These are phyloP conservation scores for Enteromius treurensis DNA, from an alignment of 2,797 vertebrate species.

Conservation along the genomic window DNA sequence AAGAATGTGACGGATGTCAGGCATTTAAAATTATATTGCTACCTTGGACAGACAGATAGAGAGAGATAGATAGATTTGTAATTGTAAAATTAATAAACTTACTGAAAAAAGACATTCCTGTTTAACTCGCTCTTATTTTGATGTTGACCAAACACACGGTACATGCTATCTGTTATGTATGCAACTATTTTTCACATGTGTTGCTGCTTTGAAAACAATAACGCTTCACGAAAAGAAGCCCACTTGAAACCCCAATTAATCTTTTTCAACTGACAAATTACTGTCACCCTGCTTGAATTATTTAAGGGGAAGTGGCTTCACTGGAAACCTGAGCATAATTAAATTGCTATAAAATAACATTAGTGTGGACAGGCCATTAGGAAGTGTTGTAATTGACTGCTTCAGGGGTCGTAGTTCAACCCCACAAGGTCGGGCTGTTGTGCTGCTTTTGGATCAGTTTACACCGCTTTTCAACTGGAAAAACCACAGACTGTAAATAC, in stretches of 20 bases:
- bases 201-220: constrained; percentile 51
- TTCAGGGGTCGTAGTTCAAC: constrained; percentile 74
- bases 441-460: constrained; percentile 51
- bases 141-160: background rate
- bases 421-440: constrained; percentile 66
- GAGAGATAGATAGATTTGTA: background rate
- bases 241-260: constrained; percentile 67
- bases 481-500: constrained; percentile 9
- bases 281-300: constrained; percentile 77
- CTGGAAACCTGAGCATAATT: constrained; percentile 86
- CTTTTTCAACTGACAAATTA: constrained; percentile 77
- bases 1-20: background rate
- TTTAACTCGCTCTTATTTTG: background rate
- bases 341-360: constrained; percentile 88
- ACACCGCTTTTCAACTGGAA: constrained; percentile 1
- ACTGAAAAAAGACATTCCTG: background rate
- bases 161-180: background rate
- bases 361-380: constrained; percentile 81
- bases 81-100: background rate
- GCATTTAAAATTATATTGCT: background rate
- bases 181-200: constrained; percentile 14
- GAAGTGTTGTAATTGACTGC: constrained; percentile 78
- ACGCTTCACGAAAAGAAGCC: constrained; percentile 66
- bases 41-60: background rate
- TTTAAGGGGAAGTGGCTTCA: constrained; percentile 76